Conservation (phyloP, 92 coral and sea anemone species). For the Siderastrea siderea region DNA sequence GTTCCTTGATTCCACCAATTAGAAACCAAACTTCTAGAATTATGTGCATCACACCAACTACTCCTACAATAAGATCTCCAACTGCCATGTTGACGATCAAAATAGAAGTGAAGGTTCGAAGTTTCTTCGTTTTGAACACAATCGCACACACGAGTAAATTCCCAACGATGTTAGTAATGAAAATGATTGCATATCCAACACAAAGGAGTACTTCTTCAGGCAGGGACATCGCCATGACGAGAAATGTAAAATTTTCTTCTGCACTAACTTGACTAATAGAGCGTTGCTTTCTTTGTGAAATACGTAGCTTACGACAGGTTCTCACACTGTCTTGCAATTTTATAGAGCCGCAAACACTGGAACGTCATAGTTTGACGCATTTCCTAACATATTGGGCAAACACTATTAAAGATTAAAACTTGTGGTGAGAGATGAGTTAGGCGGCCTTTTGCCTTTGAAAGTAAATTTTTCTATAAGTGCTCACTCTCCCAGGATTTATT, state of each 20-base stretch:
- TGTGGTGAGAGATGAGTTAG: too few species aligned
- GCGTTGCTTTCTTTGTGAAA: background rate
- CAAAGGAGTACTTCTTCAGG: conserved; percentile 24
- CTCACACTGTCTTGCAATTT: too few species aligned
- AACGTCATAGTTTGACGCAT: too few species aligned
- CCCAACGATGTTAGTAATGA: conserved; percentile 66
- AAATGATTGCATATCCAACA: conserved; percentile 50
- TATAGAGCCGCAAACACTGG: too few species aligned
- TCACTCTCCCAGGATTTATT: too few species aligned
- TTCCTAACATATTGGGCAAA: too few species aligned
- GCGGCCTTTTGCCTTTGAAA: too few species aligned
- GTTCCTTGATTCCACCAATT: background rate
- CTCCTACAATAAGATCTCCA: conserved; percentile 73
- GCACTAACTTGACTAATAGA: background rate
- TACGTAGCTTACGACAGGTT: background rate
- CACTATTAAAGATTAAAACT: too few species aligned
- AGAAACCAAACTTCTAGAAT: conserved; percentile 30
- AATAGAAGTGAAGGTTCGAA: conserved; percentile 70
- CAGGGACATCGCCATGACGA: background rate
- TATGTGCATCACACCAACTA: conserved; percentile 66
- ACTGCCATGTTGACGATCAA: conserved; percentile 76
- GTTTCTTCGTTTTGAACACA: conserved; percentile 56
- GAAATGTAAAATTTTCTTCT: background rate
- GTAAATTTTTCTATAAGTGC: too few species aligned
- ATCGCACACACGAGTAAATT: conserved; percentile 73